These are phyloP conservation scores for Gymnosoma rotundatum DNA, from an alignment of 2,888 invertebrate genomes.

Conservation along the genomic window DNA sequence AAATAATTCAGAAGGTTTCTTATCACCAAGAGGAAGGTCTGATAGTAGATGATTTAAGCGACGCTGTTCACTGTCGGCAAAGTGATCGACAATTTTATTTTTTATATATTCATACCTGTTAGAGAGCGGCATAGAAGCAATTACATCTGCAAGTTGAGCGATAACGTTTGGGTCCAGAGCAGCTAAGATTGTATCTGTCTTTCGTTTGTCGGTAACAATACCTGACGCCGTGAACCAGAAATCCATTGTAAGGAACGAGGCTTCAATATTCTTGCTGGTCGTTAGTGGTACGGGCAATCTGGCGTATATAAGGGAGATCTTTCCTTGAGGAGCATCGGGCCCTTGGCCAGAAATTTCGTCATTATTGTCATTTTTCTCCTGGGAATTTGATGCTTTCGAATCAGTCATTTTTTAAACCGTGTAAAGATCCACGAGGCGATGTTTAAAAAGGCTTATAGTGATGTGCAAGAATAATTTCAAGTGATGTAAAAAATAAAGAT, in stretches of 20 bases:
- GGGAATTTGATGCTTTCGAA: too few relatives aligned
- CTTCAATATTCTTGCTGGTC: background rate
- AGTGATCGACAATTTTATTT: too few relatives aligned
- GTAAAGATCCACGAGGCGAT: too few relatives aligned
- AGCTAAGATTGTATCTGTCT: constrained; percentile 5
- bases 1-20: constrained; percentile 29
- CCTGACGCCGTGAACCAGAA: constrained; percentile 22
- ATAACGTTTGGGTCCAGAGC: background rate
- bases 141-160: background rate
- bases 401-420: too few relatives aligned
- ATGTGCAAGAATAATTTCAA: too few relatives aligned
- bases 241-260: constrained; percentile 20
- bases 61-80: constrained; percentile 2
- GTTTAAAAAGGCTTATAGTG: too few relatives aligned
- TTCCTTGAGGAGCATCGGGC: too few relatives aligned
- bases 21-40: background rate
- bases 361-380: too few relatives aligned
- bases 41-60: background rate
- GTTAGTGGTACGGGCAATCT: constrained; percentile 11
- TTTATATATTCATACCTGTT: background rate
- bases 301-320: too few relatives aligned
- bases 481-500: too few relatives aligned
- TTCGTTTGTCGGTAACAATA: background rate
- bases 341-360: too few relatives aligned
- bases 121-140: background rate